Evolutionary conservation across 1,140 invertebrate species (phyloP).

Genomic region (Macrosteles quadrilineatus): DNA sequence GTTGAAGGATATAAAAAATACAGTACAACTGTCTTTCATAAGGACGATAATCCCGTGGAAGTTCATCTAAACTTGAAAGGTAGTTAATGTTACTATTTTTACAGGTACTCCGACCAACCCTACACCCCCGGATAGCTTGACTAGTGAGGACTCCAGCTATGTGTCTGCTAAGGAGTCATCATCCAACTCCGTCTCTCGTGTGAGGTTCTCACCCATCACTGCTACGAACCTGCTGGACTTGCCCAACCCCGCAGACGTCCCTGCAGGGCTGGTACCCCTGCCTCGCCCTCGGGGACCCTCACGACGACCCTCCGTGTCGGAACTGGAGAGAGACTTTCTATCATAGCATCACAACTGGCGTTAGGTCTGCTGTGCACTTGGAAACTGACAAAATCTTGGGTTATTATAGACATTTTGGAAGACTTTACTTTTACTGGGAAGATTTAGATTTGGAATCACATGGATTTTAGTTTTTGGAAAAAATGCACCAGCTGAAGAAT

Average conservation of each 20-base stretch:
- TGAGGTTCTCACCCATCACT: conserved; percentile 77
- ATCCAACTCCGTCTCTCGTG: conserved; percentile 62
- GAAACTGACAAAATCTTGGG: background rate
- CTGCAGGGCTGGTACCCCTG: conserved; percentile 60
- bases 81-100: too few species aligned
- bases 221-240: conserved; percentile 56
- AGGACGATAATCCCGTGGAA: too few species aligned
- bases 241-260: conserved; percentile 63
- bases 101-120: conserved; percentile 75
- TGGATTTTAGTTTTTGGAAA: background rate
- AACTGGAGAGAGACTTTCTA: conserved; percentile 60
- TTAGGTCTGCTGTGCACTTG: background rate
- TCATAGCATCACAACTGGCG: conserved; percentile 49
- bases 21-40: too few species aligned
- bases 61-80: too few species aligned
- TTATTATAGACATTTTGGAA: background rate
- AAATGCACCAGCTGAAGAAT: background rate
- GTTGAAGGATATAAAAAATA: too few species aligned
- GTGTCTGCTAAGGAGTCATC: conserved; percentile 77
- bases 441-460: background rate
- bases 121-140: conserved; percentile 81
- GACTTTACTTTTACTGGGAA: background rate
- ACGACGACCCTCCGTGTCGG: conserved; percentile 55
- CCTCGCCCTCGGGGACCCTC: conserved; percentile 39
- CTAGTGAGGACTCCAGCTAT: conserved; percentile 82